Conservation (phyloP, 2,888 invertebrate genomes). For the Lepidonotus clava region DNA sequence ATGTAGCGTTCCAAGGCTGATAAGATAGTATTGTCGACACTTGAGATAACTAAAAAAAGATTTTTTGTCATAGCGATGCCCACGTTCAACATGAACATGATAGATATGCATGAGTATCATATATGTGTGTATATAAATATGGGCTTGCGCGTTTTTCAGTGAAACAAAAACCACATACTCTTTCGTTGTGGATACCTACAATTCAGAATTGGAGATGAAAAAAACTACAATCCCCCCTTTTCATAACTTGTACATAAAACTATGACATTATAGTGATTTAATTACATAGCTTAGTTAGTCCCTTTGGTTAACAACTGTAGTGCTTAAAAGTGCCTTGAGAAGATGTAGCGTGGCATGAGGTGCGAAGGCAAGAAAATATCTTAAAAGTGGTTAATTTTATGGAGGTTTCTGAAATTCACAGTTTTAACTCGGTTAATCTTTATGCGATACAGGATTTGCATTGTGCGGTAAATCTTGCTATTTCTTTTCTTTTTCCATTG, state of each 20-base stretch:
- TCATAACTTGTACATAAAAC: neutral
- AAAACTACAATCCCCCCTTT: neutral
- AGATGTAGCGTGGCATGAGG: neutral
- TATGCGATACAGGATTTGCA: neutral
- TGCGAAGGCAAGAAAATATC: neutral
- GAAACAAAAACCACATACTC: neutral
- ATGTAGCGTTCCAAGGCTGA: neutral
- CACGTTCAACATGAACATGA: too few species aligned
- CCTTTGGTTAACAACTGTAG: neutral
- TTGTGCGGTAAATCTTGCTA: neutral
- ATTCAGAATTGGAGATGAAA: neutral
- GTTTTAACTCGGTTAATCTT: too few species aligned
- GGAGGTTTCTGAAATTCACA: too few species aligned
- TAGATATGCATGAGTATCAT: neutral
- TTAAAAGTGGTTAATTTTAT: too few species aligned
- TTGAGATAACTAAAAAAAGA: neutral
- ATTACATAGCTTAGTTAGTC: neutral
- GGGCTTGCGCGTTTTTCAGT: too few species aligned
- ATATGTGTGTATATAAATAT: neutral
- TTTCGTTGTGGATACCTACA: neutral
- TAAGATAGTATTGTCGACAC: neutral
- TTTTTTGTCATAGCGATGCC: too few species aligned
- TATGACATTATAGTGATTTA: neutral
- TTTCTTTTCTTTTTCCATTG: neutral
- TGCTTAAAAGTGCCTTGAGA: constrained; percentile 9